Percentiles rank a stretch among this genome's conserved stretches.
phyloP scores from a whole-genome alignment of 2,888 invertebrate genomes.

The Lepidocyrtinus sp. region DNA sequence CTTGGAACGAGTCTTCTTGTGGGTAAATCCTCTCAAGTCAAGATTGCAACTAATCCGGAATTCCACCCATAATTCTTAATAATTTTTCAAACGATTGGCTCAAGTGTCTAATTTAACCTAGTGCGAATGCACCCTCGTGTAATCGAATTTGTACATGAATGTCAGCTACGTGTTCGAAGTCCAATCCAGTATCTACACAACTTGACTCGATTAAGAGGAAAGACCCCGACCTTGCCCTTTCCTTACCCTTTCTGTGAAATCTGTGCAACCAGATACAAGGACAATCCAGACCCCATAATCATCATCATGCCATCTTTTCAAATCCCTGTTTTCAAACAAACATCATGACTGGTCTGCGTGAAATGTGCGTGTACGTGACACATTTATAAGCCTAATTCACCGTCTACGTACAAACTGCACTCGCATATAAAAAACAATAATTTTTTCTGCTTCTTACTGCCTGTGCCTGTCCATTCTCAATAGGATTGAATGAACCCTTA shows the following conservation, averaged over 20 bases:
- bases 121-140: background rate
- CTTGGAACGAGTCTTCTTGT: background rate
- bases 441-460: too few species aligned
- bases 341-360: slow-evolving; percentile 26
- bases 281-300: too few species aligned
- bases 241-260: slow-evolving; percentile 13
- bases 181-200: background rate
- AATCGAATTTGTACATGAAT: background rate
- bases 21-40: background rate
- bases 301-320: slow-evolving; percentile 13
- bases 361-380: slow-evolving; percentile 26
- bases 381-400: too few species aligned
- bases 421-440: too few species aligned
- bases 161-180: background rate
- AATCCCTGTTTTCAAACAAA: background rate
- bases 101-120: background rate
- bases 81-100: slow-evolving; percentile 6
- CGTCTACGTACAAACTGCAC: too few species aligned
- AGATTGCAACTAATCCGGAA: background rate
- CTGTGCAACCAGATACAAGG: slow-evolving; percentile 17
- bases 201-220: background rate
- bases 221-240: slow-evolving; percentile 49
- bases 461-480: background rate
- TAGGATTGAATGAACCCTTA: slow-evolving; percentile 9
- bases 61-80: too few species aligned